Evolutionary conservation across 2,113 vertebrate species (phyloP).

Genomic region (Cathartes aura): DNA sequence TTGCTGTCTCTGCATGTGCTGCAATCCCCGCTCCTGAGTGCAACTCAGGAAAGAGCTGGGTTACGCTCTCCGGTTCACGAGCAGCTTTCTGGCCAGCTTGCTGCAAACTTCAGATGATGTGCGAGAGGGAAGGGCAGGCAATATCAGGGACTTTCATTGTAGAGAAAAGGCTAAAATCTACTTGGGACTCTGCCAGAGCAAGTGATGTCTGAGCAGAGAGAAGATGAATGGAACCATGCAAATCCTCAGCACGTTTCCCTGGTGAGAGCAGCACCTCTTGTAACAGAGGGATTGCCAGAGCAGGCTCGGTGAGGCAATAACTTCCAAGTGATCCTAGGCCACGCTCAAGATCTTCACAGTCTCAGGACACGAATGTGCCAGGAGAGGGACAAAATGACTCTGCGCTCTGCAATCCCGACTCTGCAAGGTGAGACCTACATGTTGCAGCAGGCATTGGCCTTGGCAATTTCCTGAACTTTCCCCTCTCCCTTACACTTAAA

Average conservation of each 20-base stretch:
- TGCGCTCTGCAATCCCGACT: no score
- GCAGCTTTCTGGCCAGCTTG: neutral
- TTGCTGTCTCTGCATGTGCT: neutral
- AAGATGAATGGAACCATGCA: neutral
- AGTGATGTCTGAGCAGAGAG: neutral
- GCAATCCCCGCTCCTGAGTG: neutral
- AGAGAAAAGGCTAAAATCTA: neutral
- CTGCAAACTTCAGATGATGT: neutral
- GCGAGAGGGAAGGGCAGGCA: neutral
- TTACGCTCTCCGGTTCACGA: accelerated
- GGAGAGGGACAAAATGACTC: neutral
- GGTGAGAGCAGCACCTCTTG: neutral
- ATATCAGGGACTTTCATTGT: accelerated
- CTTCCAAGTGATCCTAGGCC: neutral
- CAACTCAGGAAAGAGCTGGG: accelerated
- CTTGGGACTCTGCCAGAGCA: neutral
- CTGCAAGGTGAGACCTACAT: neutral
- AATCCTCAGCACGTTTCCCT: neutral
- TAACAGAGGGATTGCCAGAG: neutral
- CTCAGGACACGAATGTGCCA: neutral
- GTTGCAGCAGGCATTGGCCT: neutral
- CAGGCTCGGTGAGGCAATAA: neutral
- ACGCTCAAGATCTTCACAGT: neutral
- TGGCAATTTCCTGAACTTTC: neutral
- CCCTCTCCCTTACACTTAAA: neutral